Evolutionary conservation across 2,888 invertebrate genomes (phyloP), one percentile per base, ranked within the genome.

Genomic region (Zaprionus obscuricornis): DNA sequence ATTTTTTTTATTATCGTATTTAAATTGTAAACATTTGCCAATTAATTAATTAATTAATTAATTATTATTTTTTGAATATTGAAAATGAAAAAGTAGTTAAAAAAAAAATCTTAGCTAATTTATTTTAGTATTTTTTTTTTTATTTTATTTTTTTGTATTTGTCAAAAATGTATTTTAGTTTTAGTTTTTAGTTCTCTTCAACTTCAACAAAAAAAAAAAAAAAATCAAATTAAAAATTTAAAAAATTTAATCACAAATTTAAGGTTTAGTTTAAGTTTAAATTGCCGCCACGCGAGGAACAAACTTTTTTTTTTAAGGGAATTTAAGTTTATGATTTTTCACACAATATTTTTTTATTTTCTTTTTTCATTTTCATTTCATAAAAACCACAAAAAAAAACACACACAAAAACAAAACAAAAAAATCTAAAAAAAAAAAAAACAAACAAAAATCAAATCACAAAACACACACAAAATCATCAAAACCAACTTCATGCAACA

Each of bases 311-410:
- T 4, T 11, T 56, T 79, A 74, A 65, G 64, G 50, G 50, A 55
- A 47, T 47, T 78, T 64, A 57, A 54, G 78, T 72, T 72, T 82
- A 75, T 85, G 65, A 82, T 85, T 81, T 78, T 78, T 78, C 81
- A 83, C 69, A 75, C 69, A 69, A 72, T 66, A 74, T 77, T 78
- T 81, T 85, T 85, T 77, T 64, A 74, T 85, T 68, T 81, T 83
- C 85, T 82, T 82, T n/a, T n/a, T 82, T 82, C 85, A 79, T 86
- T 78, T 84, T 84, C 76, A 79, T 85, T 86, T 83, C 85, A 74
- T 83, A 70, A 45, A 51, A 55, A 57, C 22, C 34, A 40, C 49
- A 58, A 46, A 39, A 54, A 42, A 50, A 11, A 29, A 33, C 37
- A 2, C 2, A 34, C 26, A 29, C 33, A 56, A 34, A 62, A 49